Percentiles rank a stretch among this genome's conserved stretches.
phyloP scores from a whole-genome alignment of 23 tunicate genomes.

The Trididemnum clinides region DNA sequence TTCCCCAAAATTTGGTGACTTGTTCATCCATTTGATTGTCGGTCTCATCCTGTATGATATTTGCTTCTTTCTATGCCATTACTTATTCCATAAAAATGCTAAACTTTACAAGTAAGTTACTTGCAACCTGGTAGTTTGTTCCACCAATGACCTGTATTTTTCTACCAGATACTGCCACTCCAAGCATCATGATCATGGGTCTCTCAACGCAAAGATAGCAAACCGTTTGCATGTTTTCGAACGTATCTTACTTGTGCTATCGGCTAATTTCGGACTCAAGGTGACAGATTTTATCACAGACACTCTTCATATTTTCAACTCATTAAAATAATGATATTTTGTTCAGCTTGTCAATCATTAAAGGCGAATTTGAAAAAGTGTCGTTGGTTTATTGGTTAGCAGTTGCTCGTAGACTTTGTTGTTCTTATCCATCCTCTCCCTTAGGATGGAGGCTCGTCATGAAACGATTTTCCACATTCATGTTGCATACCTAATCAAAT shows the following conservation, averaged over 20 bases:
- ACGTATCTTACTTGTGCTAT: slow-evolving; percentile 59
- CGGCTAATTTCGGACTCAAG: slow-evolving; percentile 75
- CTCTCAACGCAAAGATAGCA: slow-evolving; percentile 68
- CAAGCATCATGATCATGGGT: slow-evolving; percentile 71
- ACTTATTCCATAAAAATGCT: slow-evolving; percentile 54
- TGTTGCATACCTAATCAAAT: no score
- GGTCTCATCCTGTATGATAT: slow-evolving; percentile 72
- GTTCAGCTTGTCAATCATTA: no score
- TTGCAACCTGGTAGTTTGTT: background rate
- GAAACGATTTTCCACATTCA: no score
- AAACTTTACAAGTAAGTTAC: slow-evolving; percentile 66
- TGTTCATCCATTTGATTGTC: slow-evolving; percentile 60
- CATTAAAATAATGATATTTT: no score
- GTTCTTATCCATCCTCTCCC: no score
- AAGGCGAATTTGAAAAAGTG: no score
- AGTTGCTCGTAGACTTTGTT: no score
- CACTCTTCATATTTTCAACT: no score
- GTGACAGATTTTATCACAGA: no score
- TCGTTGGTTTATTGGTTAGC: no score
- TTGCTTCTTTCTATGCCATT: slow-evolving; percentile 68
- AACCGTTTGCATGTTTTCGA: slow-evolving; percentile 73
- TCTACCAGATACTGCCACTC: slow-evolving; percentile 58
- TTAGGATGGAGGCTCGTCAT: no score
- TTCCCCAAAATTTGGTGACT: slow-evolving; percentile 62
- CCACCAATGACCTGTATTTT: background rate